Evolutionary conservation across 2,888 invertebrate genomes (phyloP).

Genomic region (Dusona sp.): DNA sequence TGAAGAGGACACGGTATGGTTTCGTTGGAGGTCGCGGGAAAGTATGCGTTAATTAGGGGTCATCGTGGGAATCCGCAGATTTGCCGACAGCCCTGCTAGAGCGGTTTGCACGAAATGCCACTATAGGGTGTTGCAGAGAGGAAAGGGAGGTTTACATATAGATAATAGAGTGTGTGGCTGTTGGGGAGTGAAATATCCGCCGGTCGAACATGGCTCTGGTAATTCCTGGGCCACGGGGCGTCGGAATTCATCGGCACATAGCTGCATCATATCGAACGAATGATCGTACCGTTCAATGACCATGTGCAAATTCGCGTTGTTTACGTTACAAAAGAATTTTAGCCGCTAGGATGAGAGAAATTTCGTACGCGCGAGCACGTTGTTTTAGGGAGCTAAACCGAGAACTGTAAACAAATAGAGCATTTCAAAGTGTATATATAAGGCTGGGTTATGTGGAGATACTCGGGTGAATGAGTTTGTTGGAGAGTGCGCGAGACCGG

Average conservation of each 20-base stretch:
- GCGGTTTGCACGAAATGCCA: slow-evolving; percentile 60
- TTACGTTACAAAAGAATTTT: slow-evolving; percentile 42
- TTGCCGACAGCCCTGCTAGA: slow-evolving; percentile 75
- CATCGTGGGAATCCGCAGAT: slow-evolving; percentile 80
- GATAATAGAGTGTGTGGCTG: slow-evolving; percentile 42
- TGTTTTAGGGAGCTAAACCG: slow-evolving; percentile 10
- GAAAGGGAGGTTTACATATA: slow-evolving; percentile 1
- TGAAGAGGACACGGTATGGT: slow-evolving; percentile 26
- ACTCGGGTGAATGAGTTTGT: slow-evolving; percentile 44
- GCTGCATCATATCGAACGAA: slow-evolving; percentile 31
- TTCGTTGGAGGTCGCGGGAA: slow-evolving; percentile 65
- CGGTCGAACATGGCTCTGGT: slow-evolving; percentile 45
- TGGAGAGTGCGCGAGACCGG: slow-evolving; percentile 7
- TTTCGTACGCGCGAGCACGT: slow-evolving; percentile 26
- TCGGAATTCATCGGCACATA: slow-evolving; percentile 43
- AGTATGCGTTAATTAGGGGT: slow-evolving; percentile 83
- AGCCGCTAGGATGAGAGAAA: slow-evolving; percentile 8
- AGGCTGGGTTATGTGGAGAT: slow-evolving; percentile 16
- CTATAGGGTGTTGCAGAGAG: slow-evolving; percentile 4
- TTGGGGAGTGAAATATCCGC: slow-evolving; percentile 60
- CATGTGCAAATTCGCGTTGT: slow-evolving; percentile 4
- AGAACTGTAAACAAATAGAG: slow-evolving; percentile 60
- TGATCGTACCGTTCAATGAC: slow-evolving; percentile 32
- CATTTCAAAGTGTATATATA: slow-evolving; percentile 46
- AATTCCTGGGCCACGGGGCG: slow-evolving; percentile 50